These are phyloP conservation scores for Ranitomeya imitator DNA, from an alignment of 2,113 vertebrate genomes.

Conservation along the genomic window DNA sequence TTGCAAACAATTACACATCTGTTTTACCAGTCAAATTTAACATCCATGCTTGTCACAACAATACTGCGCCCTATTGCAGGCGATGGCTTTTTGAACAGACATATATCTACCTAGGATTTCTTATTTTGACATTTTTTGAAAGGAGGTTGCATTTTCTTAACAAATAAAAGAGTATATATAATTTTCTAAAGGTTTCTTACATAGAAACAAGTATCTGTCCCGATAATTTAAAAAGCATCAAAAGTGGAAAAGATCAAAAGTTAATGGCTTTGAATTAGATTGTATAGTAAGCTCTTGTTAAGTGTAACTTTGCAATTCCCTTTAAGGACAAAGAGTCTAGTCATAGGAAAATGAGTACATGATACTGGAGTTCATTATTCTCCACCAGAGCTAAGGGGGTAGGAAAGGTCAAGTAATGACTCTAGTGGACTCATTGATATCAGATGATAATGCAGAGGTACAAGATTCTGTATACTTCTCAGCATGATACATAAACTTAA, in stretches of 20 bases:
- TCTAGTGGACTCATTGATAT: not conserved
- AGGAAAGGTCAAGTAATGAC: slow-evolving; percentile 9
- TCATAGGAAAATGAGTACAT: not conserved
- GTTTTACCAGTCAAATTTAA: too few relatives aligned
- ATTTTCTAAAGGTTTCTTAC: not conserved
- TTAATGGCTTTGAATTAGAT: not conserved
- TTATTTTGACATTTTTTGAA: too few relatives aligned
- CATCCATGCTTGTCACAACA: too few relatives aligned
- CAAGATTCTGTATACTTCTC: not conserved
- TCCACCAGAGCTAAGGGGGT: not conserved
- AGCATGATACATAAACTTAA: slow-evolving; percentile 1
- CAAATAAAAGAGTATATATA: not conserved
- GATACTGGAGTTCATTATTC: slow-evolving; percentile 28
- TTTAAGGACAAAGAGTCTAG: slow-evolving; percentile 14
- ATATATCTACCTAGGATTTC: too few relatives aligned
- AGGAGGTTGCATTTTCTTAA: too few relatives aligned
- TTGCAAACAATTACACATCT: too few relatives aligned
- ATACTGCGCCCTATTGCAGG: too few relatives aligned
- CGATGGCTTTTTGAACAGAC: too few relatives aligned
- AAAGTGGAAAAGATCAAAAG: slow-evolving; percentile 22
- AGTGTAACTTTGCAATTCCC: not conserved
- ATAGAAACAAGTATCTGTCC: not conserved
- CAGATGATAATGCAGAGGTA: not conserved
- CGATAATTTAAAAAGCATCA: not conserved
- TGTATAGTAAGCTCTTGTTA: slow-evolving; percentile 12